A percentile compares a stretch with the other conserved stretches of the same genome.
Conservation (phyloP, 1,140 invertebrate species). For the Macrocentrus cingulum region DNA sequence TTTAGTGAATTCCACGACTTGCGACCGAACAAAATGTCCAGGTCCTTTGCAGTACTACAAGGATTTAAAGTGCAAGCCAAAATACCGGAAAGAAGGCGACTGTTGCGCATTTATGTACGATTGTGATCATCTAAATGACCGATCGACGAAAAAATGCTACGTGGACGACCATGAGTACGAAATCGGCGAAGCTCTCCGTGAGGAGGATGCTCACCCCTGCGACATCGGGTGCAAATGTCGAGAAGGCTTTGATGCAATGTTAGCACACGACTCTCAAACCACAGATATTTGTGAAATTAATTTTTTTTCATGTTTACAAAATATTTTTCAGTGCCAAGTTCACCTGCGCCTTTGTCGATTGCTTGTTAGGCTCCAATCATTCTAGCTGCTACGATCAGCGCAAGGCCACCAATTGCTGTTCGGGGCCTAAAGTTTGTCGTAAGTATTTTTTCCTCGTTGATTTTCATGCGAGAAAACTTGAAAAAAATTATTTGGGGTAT, state of each 20-base stretch:
- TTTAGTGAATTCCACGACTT: neutral
- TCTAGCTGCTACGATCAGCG: too few species aligned
- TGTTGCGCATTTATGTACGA: slow-evolving; percentile 29
- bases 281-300: too few species aligned
- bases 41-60: slow-evolving; percentile 23
- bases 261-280: too few species aligned
- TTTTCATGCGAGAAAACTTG: neutral
- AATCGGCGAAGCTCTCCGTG: slow-evolving; percentile 9
- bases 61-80: slow-evolving; percentile 21
- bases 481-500: too few species aligned
- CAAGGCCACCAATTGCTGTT: too few species aligned
- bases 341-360: slow-evolving; percentile 29
- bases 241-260: neutral
- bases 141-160: slow-evolving; percentile 21
- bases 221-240: slow-evolving; percentile 17
- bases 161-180: slow-evolving; percentile 17
- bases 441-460: neutral
- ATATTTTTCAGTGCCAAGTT: slow-evolving; percentile 26
- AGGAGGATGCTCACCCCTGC: slow-evolving; percentile 23
- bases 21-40: slow-evolving; percentile 25
- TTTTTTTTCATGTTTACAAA: neutral
- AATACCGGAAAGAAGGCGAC: slow-evolving; percentile 17
- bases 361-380: too few species aligned
- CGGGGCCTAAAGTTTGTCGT: too few species aligned
- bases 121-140: slow-evolving; percentile 19